These are phyloP conservation scores for Leptatherina wallacei DNA, from an alignment of 2,797 vertebrate species.

Conservation along the genomic window DNA sequence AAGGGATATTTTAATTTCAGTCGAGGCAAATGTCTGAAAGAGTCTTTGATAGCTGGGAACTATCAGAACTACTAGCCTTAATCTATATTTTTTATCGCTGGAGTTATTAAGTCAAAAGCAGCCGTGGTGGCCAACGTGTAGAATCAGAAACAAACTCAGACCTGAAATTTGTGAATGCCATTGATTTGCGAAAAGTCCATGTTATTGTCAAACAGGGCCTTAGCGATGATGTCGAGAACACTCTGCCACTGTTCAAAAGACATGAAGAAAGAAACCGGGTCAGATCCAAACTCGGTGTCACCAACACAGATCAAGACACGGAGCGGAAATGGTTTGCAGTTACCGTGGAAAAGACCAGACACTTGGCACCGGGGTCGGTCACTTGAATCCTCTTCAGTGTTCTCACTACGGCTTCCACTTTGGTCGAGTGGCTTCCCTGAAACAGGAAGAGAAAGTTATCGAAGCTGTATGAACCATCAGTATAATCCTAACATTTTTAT, in stretches of 20 bases:
- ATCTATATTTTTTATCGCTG: not conserved
- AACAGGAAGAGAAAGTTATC: constrained; percentile 2
- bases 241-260: constrained; percentile 91
- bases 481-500: not conserved
- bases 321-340: constrained; percentile 34
- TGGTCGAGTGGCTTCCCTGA: constrained; percentile 98
- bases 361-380: constrained; percentile 92
- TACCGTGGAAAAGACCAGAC: constrained; percentile 98
- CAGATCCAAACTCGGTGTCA: constrained; percentile 19
- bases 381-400: constrained; percentile 94
- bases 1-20: too few relatives aligned
- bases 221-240: constrained; percentile 97
- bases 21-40: not conserved
- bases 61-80: not conserved
- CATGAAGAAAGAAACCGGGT: constrained; percentile 17
- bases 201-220: constrained; percentile 96
- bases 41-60: not conserved
- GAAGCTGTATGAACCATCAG: not conserved
- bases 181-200: constrained; percentile 98
- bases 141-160: constrained; percentile 54
- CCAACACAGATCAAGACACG: constrained; percentile 12
- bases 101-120: not conserved
- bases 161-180: constrained; percentile 97
- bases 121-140: not conserved
- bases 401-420: constrained; percentile 97